Evolutionary conservation across 2,797 vertebrate species (phyloP), one percentile per base, ranked within the genome.

Genomic region (Decapterus maruadsi): DNA sequence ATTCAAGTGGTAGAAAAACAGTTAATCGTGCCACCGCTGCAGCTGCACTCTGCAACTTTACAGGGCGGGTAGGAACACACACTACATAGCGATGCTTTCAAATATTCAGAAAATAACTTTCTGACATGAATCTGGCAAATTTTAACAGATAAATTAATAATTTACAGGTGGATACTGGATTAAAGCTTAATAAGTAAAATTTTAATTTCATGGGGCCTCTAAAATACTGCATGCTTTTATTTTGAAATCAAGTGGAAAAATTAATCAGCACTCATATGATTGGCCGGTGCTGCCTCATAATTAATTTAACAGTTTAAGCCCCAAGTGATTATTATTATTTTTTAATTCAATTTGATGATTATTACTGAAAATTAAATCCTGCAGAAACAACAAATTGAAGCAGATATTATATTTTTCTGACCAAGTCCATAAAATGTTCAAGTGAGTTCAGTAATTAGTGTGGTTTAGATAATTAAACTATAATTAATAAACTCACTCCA

Each of bases 181-280:
- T 1, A 36, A 36, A 36, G 7, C 6, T 36, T 6, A 36, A 7
- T 8, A 36, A 36, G 8, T 36, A 36, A 7, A 36, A 8, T 36
- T 8, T 36, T 36, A 7, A 36, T 8, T 36, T 8, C 34, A 36
- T 36, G 34, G 34, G 4, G 9, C 22, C 10, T 57, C 26, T 62
- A 2, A 63, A 72, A 62, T 4, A 38, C 8, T n/a, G 5, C 20
- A 11, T 34, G 48, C 13, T 59, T 11, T 56, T 68, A 10, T 65
- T 84, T 71, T 78, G 7, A 42, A 69, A 56, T 20, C 38, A 56
- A 77, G 38, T 26, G 17, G 19, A 67, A 66, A 68, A 10, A 43
- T 38, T 26, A 53, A 60, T 31, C 20, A 59, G 22, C 36, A 12
- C n/a, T 22, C 19, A 16, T 12, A 38, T 65, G 40, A 56, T 20